Conservation (phyloP, 2,888 invertebrate species). For the Prenolepis imparis region DNA sequence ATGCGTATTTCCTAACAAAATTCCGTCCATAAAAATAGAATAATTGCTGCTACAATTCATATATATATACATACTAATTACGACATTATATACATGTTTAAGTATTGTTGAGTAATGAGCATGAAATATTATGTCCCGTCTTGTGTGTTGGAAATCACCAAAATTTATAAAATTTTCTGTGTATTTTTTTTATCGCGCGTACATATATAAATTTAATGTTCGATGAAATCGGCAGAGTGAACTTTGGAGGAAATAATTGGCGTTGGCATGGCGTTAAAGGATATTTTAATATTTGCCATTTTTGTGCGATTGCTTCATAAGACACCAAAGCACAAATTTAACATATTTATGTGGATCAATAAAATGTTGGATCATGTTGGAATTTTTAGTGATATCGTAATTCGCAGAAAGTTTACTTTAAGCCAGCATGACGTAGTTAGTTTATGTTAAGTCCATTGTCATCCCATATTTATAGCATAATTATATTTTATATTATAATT, state of each 20-base stretch:
- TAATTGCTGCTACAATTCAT: slow-evolving; percentile 36
- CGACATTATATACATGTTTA: slow-evolving; percentile 10
- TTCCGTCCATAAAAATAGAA: slow-evolving; percentile 47
- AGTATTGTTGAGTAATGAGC: slow-evolving; percentile 32
- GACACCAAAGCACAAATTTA: slow-evolving; percentile 50
- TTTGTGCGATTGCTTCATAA: slow-evolving; percentile 31
- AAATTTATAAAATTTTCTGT: not conserved
- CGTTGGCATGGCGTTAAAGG: not conserved
- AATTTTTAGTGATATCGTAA: slow-evolving; percentile 18
- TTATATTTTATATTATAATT: slow-evolving; percentile 15
- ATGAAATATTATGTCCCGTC: slow-evolving; percentile 34
- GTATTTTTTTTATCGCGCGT: slow-evolving; percentile 21
- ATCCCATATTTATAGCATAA: slow-evolving; percentile 29
- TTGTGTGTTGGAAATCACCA: slow-evolving; percentile 22
- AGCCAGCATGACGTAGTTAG: slow-evolving; percentile 34
- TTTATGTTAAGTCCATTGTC: slow-evolving; percentile 43
- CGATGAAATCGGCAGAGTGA: slow-evolving; percentile 38
- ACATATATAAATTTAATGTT: slow-evolving; percentile 14
- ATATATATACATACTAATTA: slow-evolving; percentile 15
- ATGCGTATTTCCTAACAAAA: slow-evolving; percentile 30
- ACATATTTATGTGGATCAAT: slow-evolving; percentile 16
- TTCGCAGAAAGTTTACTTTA: slow-evolving; percentile 23
- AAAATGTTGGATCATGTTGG: slow-evolving; percentile 29
- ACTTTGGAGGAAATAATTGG: slow-evolving; percentile 5
- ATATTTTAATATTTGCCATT: slow-evolving; percentile 28